These are phyloP conservation scores for Drosophila macrospina DNA, from an alignment of 2,888 invertebrate species.

Conservation along the genomic window DNA sequence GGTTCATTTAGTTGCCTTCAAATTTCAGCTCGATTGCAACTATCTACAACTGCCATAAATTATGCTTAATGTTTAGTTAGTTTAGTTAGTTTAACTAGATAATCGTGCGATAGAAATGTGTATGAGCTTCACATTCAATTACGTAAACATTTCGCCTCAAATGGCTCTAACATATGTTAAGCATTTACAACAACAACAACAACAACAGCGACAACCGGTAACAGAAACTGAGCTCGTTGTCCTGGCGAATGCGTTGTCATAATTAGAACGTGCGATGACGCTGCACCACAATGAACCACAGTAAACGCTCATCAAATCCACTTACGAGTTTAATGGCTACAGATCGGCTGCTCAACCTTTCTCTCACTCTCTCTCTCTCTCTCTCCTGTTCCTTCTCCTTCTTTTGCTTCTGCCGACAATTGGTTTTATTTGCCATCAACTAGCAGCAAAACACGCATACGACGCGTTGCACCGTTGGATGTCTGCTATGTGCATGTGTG, in stretches of 20 bases:
- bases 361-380: background rate
- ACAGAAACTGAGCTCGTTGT: background rate
- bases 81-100: constrained; percentile 12
- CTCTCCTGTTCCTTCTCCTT: background rate
- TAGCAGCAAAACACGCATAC: constrained; percentile 65
- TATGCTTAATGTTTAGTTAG: constrained; percentile 12
- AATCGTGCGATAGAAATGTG: constrained; percentile 12
- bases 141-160: constrained; percentile 12
- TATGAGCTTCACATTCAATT: constrained; percentile 34
- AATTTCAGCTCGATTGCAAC: too few species aligned
- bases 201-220: background rate
- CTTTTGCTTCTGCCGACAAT: constrained; percentile 14
- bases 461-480: constrained; percentile 49
- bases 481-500: constrained; percentile 22
- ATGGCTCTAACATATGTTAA: constrained; percentile 16
- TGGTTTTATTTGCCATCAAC: constrained; percentile 75
- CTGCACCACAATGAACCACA: constrained; percentile 17
- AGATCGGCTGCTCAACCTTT: constrained; percentile 17
- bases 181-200: constrained; percentile 5
- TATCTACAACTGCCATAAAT: background rate
- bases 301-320: constrained; percentile 79
- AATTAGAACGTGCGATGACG: constrained; percentile 62
- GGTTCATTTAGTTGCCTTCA: background rate
- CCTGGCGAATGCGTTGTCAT: constrained; percentile 47
- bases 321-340: constrained; percentile 69